Conservation (phyloP, 2,888 invertebrate genomes). For the Melanargia galathea region DNA sequence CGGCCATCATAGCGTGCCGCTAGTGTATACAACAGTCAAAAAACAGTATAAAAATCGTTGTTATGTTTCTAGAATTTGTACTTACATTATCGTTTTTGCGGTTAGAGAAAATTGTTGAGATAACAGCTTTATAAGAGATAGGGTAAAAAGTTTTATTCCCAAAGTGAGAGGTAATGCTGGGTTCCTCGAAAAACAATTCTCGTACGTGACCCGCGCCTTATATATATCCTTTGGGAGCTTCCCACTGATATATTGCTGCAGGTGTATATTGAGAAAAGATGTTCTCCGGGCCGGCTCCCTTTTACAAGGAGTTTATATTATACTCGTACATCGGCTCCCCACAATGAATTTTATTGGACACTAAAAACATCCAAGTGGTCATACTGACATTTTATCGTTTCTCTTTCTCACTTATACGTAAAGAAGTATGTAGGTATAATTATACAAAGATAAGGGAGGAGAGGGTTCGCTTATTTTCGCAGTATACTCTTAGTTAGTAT, state of each 20-base stretch:
- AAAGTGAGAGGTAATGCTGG: constrained; percentile 56
- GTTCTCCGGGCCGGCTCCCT: constrained; percentile 41
- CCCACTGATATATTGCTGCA: constrained; percentile 67
- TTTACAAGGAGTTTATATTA: constrained; percentile 56
- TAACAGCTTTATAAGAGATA: constrained; percentile 36
- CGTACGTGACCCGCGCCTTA: constrained; percentile 70
- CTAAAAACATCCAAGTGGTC: constrained; percentile 12
- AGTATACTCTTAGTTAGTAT: no score
- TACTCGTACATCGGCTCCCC: constrained; percentile 1
- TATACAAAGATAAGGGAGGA: no score
- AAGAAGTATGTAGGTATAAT: not conserved
- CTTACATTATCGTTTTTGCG: constrained; percentile 27
- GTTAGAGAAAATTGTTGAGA: constrained; percentile 31
- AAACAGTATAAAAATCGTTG: not conserved
- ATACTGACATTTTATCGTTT: constrained; percentile 1
- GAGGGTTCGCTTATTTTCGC: no score
- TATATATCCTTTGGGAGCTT: constrained; percentile 59
- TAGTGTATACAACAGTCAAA: not conserved
- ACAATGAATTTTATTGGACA: constrained; percentile 17
- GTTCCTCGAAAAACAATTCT: constrained; percentile 69
- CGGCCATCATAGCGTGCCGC: no score
- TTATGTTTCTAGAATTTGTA: not conserved
- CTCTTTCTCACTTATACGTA: not conserved
- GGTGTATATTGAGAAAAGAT: constrained; percentile 39
- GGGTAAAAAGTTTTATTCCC: constrained; percentile 36